A percentile compares a stretch with the other conserved stretches of the same genome.
phyloP scores from a whole-genome alignment of 92 coral and sea anemone genomes.

The Zoanthus sansibaricus region DNA sequence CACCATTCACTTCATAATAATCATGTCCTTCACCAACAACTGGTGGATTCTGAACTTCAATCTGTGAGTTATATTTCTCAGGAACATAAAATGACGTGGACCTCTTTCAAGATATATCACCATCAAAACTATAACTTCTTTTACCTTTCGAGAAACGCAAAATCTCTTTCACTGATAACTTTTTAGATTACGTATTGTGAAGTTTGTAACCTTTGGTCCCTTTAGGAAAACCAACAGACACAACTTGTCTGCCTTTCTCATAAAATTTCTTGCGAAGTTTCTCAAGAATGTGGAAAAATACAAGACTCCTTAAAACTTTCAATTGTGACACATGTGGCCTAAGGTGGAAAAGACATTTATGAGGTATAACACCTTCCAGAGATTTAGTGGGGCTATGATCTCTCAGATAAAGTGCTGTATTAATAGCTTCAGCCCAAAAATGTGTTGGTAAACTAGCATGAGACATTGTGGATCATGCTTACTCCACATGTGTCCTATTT shows the following conservation, averaged over 20 bases:
- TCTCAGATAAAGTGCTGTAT: conserved; percentile 22
- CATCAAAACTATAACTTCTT: conserved; percentile 20
- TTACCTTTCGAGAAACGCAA: conserved; percentile 4
- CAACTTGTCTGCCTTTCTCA: not conserved
- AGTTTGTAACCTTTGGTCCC: conserved; percentile 44
- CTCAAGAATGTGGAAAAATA: not conserved
- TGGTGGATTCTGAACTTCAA: not conserved
- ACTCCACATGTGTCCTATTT: conserved; percentile 20
- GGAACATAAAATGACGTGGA: not conserved
- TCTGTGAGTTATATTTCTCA: not conserved
- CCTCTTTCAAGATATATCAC: not conserved
- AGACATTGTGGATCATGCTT: conserved; percentile 36
- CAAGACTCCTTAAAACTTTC: not conserved
- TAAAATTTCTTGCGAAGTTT: conserved; percentile 29
- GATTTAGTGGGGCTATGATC: conserved; percentile 24
- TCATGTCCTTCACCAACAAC: conserved; percentile 3
- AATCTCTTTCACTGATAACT: conserved; percentile 28
- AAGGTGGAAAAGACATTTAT: not conserved
- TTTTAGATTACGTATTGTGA: not conserved
- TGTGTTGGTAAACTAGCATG: conserved; percentile 28
- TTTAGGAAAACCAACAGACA: conserved; percentile 29
- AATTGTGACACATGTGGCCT: not conserved
- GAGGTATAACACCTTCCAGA: conserved; percentile 12
- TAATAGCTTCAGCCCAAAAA: conserved; percentile 50
- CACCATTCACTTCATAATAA: conserved; percentile 2